Conservation (phyloP, 2,888 invertebrate species). For the Rotaria magnacalcarata region DNA sequence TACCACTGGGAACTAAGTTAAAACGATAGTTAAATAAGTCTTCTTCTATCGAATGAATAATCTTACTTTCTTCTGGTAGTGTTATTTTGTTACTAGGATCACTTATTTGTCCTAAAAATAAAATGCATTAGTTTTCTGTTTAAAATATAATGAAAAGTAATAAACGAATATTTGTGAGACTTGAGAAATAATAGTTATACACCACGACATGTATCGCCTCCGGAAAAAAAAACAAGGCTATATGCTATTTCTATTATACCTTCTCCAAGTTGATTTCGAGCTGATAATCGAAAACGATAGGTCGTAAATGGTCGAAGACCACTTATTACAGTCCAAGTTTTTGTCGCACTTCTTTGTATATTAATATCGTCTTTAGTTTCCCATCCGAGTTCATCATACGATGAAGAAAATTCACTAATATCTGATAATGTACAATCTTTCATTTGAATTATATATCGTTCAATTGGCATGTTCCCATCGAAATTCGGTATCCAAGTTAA, state of each 20-base stretch:
- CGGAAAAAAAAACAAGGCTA: too few species aligned
- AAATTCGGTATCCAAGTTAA: constrained; percentile 91
- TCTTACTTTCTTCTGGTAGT: constrained; percentile 85
- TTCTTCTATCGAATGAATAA: not conserved
- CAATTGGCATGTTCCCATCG: constrained; percentile 90
- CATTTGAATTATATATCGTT: constrained; percentile 84
- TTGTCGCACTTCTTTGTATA: not conserved
- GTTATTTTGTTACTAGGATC: constrained; percentile 76
- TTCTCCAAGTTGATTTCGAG: constrained; percentile 90
- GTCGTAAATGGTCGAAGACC: constrained; percentile 83
- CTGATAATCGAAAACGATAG: constrained; percentile 92
- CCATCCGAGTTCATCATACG: not conserved
- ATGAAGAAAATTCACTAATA: not conserved
- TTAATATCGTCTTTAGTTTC: not conserved
- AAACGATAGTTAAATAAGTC: too few species aligned
- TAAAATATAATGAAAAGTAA: too few species aligned
- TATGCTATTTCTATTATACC: constrained; percentile 68
- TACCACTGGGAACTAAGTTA: constrained; percentile 80
- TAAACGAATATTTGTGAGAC: too few species aligned
- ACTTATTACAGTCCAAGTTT: constrained; percentile 61
- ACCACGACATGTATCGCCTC: too few species aligned
- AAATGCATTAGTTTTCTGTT: too few species aligned
- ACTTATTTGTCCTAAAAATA: constrained; percentile 63
- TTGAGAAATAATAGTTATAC: too few species aligned
- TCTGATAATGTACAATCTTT: constrained; percentile 20